These are phyloP conservation scores for Caradrina clavipalpis DNA, from an alignment of 2,888 invertebrate genomes.

Conservation along the genomic window DNA sequence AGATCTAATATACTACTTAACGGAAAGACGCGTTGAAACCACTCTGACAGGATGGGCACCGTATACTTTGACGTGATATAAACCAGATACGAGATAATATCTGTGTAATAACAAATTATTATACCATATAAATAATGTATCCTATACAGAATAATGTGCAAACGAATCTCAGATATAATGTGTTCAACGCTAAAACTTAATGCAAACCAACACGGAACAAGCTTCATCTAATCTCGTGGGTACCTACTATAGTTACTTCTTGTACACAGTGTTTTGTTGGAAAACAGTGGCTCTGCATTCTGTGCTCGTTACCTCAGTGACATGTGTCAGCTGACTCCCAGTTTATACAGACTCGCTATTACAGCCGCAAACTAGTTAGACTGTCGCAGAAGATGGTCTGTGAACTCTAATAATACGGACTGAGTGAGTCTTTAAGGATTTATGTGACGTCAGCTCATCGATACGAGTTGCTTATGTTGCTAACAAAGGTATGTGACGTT, in stretches of 20 bases:
- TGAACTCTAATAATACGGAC: conserved; percentile 61
- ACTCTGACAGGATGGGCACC: not conserved
- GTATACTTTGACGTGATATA: conserved; percentile 5
- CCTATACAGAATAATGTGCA: conserved; percentile 40
- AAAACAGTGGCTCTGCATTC: conserved; percentile 68
- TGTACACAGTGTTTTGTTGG: conserved; percentile 67
- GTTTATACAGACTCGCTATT: conserved; percentile 63
- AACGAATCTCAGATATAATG: conserved; percentile 41
- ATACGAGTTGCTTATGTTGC: conserved; percentile 28
- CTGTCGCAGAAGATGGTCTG: conserved; percentile 61
- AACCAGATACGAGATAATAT: conserved; percentile 43
- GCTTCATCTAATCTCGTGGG: conserved; percentile 46
- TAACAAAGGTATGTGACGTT: conserved; percentile 47
- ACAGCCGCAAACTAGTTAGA: conserved; percentile 64
- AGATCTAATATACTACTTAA: not conserved
- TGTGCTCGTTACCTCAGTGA: conserved; percentile 72
- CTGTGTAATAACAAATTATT: conserved; percentile 41
- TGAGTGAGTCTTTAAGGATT: conserved; percentile 65
- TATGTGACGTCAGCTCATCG: conserved; percentile 59
- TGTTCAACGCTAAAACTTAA: conserved; percentile 49
- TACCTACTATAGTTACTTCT: conserved; percentile 35
- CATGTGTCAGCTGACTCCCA: conserved; percentile 71
- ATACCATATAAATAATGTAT: conserved; percentile 43
- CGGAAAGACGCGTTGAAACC: conserved; percentile 13
- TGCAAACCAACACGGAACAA: conserved; percentile 52